Evolutionary conservation across 2,113 vertebrate genomes (phyloP).

Genomic region (Spea bombifrons): DNA sequence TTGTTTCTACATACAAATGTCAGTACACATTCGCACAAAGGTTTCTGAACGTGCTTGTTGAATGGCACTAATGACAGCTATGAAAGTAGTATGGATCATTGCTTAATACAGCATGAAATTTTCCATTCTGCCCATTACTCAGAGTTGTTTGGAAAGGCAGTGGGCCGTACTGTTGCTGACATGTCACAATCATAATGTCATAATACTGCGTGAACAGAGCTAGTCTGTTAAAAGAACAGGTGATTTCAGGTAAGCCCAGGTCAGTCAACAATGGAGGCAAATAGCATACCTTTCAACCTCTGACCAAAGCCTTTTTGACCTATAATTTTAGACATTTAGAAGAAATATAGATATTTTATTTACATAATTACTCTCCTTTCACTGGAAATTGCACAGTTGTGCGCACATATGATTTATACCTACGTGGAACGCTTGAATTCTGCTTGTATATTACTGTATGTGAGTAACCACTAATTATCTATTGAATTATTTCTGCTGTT

Average conservation of each 20-base stretch:
- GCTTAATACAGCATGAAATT: constrained; percentile 41
- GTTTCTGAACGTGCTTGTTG: neutral
- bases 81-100: constrained; percentile 32
- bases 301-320: too few relatives aligned
- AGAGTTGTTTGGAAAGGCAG: constrained; percentile 30
- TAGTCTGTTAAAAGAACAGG: neutral
- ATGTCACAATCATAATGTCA: constrained; percentile 25
- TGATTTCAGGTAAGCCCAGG: neutral
- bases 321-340: too few relatives aligned
- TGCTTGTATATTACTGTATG: too few relatives aligned
- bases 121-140: constrained; percentile 29
- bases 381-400: too few relatives aligned
- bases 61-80: constrained; percentile 27
- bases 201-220: neutral
- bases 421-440: too few relatives aligned
- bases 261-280: too few relatives aligned
- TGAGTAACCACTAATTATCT: too few relatives aligned
- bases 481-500: too few relatives aligned
- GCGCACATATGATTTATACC: too few relatives aligned
- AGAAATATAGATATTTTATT: too few relatives aligned
- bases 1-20: constrained; percentile 19
- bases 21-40: constrained; percentile 15
- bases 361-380: too few relatives aligned
- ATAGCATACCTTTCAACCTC: too few relatives aligned
- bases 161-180: constrained; percentile 18